Evolutionary conservation across 2,113 vertebrate genomes (phyloP), one percentile per base, ranked within the genome.

Genomic region (Leucoraja erinaceus): DNA sequence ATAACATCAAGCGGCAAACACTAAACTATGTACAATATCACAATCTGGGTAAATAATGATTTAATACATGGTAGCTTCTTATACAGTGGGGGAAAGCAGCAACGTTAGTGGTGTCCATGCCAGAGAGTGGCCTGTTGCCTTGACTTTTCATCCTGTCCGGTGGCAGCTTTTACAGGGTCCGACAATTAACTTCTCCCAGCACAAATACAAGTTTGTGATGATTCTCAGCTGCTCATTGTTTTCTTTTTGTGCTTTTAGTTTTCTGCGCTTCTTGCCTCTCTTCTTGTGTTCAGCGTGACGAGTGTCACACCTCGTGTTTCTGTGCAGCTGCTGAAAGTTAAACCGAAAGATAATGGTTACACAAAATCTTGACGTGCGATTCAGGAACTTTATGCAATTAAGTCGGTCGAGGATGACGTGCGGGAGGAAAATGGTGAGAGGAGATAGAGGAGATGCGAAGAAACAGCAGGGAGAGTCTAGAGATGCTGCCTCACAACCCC

Each of bases 161-260:
- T 33, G 16, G 54, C 90, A 91, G 68, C 68, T 91, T 38, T 91
- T 38, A 70, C 90, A 72, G 66, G 66, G 90, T 54, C 38, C 38
- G 72, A 91, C 66, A 28, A 72, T 72, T 91, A 91, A 72, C 63
- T 91, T 91, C 72, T 91, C 90, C 90, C 90, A 91, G 72, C 90
- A 91, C 66, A 91, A 91, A 25, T 91, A 70, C 20, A 91, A 91
- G 28, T 74, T 91, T 54, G 90, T 72, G 66, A 91, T 47, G 54
- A 74, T 74, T 72, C 12, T 91, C 68, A 74, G 90, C 38, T 72
- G 90, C 10, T 72, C 66, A 22, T 38, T 72, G 63, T 54, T 91
- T 91, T 31, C 68, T 72, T 54, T 74, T 38, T 20, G 72, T 47
- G 66, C 10, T 74, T 70, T 72, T 91, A 47, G 38, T 91, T 72